Conservation (phyloP, 2,888 invertebrate species). For the Trypoxylon attenuatum region DNA sequence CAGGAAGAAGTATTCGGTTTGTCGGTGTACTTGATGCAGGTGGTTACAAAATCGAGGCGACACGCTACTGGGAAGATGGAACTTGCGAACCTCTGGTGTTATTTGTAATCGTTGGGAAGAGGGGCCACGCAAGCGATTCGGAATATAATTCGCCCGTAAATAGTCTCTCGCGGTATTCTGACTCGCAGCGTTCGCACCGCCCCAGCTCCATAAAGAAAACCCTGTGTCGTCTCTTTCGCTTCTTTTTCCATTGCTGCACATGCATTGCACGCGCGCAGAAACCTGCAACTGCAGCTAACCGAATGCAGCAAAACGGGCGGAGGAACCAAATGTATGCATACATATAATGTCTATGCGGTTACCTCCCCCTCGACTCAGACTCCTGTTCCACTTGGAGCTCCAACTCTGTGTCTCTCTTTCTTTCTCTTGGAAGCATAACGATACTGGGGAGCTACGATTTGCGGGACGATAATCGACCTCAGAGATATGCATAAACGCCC, state of each 20-base stretch:
- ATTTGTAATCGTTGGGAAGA: conserved; percentile 18
- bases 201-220: conserved; percentile 34
- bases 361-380: too few species aligned
- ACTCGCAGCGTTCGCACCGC: background rate
- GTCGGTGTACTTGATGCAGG: too few species aligned
- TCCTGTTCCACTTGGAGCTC: too few species aligned
- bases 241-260: background rate
- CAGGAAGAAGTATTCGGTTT: too few species aligned
- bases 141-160: conserved; percentile 45
- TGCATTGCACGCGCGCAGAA: background rate
- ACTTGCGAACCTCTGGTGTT: conserved; percentile 1
- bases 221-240: conserved; percentile 18
- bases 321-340: conserved; percentile 11
- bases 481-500: conserved; percentile 63
- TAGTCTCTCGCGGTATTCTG: conserved; percentile 16
- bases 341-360: conserved; percentile 14
- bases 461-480: conserved; percentile 61
- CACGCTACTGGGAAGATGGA: too few species aligned
- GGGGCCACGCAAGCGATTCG: conserved; percentile 10
- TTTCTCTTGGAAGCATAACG: conserved; percentile 40
- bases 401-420: too few species aligned
- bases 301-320: conserved; percentile 23
- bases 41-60: too few species aligned
- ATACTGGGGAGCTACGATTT: conserved; percentile 59
- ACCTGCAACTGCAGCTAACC: conserved; percentile 4